Evolutionary conservation across 1,140 invertebrate genomes (phyloP), one percentile per base, ranked within the genome.

Genomic region (Neuroterus valhalla): DNA sequence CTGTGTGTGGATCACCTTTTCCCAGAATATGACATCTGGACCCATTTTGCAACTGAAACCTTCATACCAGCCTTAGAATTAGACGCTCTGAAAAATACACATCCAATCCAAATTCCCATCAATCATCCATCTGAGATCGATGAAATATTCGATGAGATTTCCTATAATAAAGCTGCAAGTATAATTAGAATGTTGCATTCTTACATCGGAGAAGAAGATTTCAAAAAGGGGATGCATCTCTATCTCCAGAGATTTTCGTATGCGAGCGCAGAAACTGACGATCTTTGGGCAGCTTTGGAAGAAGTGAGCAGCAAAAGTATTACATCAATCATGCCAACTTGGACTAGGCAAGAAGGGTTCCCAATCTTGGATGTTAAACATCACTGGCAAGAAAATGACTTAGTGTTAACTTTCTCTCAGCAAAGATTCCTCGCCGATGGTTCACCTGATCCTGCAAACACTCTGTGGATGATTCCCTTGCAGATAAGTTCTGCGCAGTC

Each of bases 151-250:
- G 97, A 98, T 91, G 94, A 96, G 78, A 98, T 99, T 84, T 98
- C 97, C 44, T 99, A 99, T 87, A 94, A 94, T 80, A 99, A 99
- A 90, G 96, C 95, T 19, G 96, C 96, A 0, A 97, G 96, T 44
- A 94, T 99, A 2, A 99, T 99, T 67, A 92, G 98, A 79, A 99
- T 99, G 98, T 90, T 99, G 46, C 97, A 98, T 86, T 93, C 95
- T 83, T 99, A 98, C 82, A 96, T 99, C 82, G 98, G 98, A 11
- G 97, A 98, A 88, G 92, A 94, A 82, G 95, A 96, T 88, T 99
- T 99, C 86, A 93, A 95, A n/a, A 96, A 95, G 89, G 98, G 98
- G 26, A 98, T 99, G 96, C 95, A 98, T 84, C 86, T 94, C 4
- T 99, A 99, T 85, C 89, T 99, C 72, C 96, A 94, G 5, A 93